phyloP scores from a whole-genome alignment of 1,140 invertebrate species.

The Temnothorax nylanderi region DNA sequence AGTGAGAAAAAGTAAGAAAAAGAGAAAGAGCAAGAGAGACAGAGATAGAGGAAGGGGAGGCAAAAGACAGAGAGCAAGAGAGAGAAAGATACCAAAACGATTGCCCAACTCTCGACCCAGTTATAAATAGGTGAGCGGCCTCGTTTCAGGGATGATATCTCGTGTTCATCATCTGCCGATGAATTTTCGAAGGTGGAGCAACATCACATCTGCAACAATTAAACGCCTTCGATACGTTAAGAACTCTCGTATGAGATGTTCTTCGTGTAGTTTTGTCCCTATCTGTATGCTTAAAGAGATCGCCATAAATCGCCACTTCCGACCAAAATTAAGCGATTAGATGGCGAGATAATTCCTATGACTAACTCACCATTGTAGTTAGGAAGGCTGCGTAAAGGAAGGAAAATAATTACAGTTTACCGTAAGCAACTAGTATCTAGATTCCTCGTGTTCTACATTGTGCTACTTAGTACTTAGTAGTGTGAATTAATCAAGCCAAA shows the following conservation, averaged over 20 bases:
- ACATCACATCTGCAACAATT: constrained; percentile 65
- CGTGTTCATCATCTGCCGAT: constrained; percentile 77
- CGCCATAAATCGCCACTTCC: not conserved
- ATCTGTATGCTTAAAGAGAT: not conserved
- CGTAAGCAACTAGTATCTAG: constrained; percentile 30
- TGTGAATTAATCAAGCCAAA: constrained; percentile 48
- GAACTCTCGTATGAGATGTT: not conserved
- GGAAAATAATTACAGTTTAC: constrained; percentile 49
- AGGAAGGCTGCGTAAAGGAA: constrained; percentile 21
- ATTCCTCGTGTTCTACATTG: constrained; percentile 18
- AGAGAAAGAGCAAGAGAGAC: not conserved
- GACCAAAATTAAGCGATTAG: constrained; percentile 12
- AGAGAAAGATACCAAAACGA: constrained; percentile 62
- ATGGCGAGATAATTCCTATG: constrained; percentile 7
- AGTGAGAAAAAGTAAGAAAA: constrained; percentile 10
- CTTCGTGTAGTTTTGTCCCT: not conserved
- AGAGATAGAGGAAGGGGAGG: constrained; percentile 20
- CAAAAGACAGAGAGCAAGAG: constrained; percentile 41
- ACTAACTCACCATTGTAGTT: constrained; percentile 1
- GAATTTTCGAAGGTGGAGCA: constrained; percentile 73
- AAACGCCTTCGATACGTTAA: not conserved
- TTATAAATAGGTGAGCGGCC: constrained; percentile 84
- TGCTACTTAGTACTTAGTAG: constrained; percentile 25
- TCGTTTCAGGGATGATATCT: constrained; percentile 76
- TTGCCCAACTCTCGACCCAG: constrained; percentile 79